A percentile compares a stretch with the other conserved stretches of the same genome.
These are phyloP conservation scores for Hypotaenidia philippensis DNA, from an alignment of 2,797 vertebrate species.

Conservation along the genomic window DNA sequence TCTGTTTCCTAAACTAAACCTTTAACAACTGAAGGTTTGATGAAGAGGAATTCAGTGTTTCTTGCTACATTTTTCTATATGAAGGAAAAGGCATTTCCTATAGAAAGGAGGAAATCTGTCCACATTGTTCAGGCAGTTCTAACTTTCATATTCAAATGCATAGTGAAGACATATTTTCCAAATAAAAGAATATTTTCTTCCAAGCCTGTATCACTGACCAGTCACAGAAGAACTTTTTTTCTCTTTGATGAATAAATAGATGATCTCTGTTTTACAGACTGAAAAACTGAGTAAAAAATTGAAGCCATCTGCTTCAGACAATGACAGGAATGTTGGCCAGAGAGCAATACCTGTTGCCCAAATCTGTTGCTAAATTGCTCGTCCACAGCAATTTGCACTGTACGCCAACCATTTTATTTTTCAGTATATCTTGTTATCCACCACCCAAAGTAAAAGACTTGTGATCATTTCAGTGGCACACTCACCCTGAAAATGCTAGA, in stretches of 20 bases:
- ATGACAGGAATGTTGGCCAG: not conserved
- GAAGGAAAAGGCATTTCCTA: not conserved
- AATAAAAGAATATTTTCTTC: not conserved
- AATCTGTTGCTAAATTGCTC: slow-evolving; percentile 18
- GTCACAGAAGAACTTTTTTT: not conserved
- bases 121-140: not conserved
- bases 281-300: slow-evolving; percentile 13
- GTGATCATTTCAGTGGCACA: not conserved
- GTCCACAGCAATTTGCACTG: not conserved
- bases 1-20: not conserved
- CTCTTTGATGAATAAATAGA: not conserved
- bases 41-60: not conserved
- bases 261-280: not conserved
- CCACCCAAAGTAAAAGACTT: not conserved
- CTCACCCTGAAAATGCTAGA: not conserved
- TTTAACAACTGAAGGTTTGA: not conserved
- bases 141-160: not conserved
- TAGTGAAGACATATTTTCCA: not conserved
- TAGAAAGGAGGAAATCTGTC: not conserved
- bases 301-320: slow-evolving; percentile 39
- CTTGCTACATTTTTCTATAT: not conserved
- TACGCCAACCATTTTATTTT: not conserved
- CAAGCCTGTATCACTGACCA: not conserved
- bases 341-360: slow-evolving; percentile 33
- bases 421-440: not conserved